phyloP scores from a whole-genome alignment of 2,888 invertebrate species.

The Danaus chrysippus region DNA sequence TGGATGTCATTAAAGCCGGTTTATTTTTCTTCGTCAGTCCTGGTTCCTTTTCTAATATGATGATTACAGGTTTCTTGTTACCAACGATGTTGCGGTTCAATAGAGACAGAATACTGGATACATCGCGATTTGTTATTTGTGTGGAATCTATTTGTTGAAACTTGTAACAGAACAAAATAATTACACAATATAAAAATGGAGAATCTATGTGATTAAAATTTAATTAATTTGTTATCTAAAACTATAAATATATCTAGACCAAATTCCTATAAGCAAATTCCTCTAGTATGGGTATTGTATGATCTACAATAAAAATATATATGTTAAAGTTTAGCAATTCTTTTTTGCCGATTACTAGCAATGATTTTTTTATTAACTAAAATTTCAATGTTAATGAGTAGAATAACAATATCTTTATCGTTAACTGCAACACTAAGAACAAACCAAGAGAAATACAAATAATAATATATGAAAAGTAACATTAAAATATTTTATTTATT shows the following conservation, averaged over 20 bases:
- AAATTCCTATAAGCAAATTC: too few species aligned
- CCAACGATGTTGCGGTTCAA: constrained; percentile 38
- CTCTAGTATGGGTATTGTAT: too few species aligned
- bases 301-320: too few species aligned
- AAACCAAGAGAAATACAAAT: neutral
- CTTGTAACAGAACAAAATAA: neutral
- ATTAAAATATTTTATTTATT: constrained; percentile 3
- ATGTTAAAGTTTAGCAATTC: too few species aligned
- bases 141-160: constrained; percentile 13
- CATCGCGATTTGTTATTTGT: constrained; percentile 15
- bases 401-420: too few species aligned
- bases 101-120: constrained; percentile 33
- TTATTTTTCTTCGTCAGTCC: constrained; percentile 12
- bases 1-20: constrained; percentile 3
- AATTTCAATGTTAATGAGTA: too few species aligned
- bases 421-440: neutral
- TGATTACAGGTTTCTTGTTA: constrained; percentile 40
- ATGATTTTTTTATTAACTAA: too few species aligned
- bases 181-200: neutral
- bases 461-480: neutral
- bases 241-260: too few species aligned
- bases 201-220: neutral
- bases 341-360: too few species aligned
- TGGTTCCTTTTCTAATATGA: constrained; percentile 37
- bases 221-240: too few species aligned